Base-by-base conservation (phyloP, 2,888 invertebrate species). In the Orthosia gracilis region DNA sequence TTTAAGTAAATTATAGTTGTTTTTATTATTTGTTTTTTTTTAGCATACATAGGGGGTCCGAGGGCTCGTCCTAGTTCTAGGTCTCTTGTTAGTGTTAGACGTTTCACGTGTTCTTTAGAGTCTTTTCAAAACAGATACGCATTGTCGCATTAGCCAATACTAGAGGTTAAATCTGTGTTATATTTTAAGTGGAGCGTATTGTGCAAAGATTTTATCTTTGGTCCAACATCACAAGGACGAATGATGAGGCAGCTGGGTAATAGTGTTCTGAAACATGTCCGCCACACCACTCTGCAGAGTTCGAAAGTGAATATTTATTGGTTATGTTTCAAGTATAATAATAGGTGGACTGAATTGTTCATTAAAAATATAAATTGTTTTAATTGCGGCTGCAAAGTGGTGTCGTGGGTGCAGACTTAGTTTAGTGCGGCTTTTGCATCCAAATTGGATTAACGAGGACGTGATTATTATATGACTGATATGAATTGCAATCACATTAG, bases 1-100 rank as follows among this genome's bases (percentile, higher is more conserved):
- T 94, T 88, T 96, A 96, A 96, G 96, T 96, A 95, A 95, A 95
- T 96, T 96, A 95, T 94, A 96, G 93, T 95, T 94, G 94, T 95
- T 96, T 95, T 95, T 95, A 94, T 95, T 93, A 91, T 93, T 94
- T 92, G 91, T 93, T 94, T 91, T 91, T n/a, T 91, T 91, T 84
- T 92, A 93, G 91, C 89, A 89, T 92, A 92, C 92, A 88, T 89
- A 90, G 90, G 87, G 90, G 88, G 90, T 89, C 88, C 79, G 80
- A 85, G 85, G 88, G 84, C 89, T 89, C 90, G 89, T 85, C 88
- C 85, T 92, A 90, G 86, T 85, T 88, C 81, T 94, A 93, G 92
- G 91, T 91, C 91, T 91, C 91, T 89, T 86, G 90, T 90, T 93
- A 94, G 92, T 88, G 91, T 89, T 92, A 92, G 91, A 89, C 75